A percentile compares a stretch with the other conserved stretches of the same genome.
Evolutionary conservation across 2,797 vertebrate genomes (phyloP).

Genomic region (Pitangus sulphuratus): DNA sequence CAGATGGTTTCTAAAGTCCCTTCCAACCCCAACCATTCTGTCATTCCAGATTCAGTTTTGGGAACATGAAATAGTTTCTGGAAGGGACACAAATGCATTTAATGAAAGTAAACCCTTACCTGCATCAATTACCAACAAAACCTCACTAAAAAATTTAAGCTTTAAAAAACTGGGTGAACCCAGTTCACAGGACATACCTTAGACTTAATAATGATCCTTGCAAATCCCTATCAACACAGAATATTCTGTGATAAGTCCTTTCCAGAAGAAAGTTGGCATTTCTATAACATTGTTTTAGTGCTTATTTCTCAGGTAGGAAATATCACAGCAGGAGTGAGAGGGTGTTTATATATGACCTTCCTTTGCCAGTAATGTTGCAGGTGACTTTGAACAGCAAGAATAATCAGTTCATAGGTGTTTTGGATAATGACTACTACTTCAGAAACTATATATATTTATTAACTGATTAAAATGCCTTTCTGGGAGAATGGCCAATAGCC

Average conservation of each 20-base stretch:
- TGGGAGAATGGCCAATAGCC: neutral
- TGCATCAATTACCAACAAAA: neutral
- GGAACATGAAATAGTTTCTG: neutral
- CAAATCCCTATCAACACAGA: neutral
- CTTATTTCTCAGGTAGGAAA: neutral
- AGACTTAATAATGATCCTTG: neutral
- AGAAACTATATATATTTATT: neutral
- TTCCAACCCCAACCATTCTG: neutral
- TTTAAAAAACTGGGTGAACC: neutral
- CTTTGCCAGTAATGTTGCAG: neutral
- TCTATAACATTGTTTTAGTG: neutral
- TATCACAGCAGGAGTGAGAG: neutral
- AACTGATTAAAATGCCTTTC: neutral
- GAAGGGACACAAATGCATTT: neutral
- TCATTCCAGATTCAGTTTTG: neutral
- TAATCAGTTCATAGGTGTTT: neutral
- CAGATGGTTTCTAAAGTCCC: too few relatives aligned
- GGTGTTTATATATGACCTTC: accelerated
- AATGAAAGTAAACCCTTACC: neutral
- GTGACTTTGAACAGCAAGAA: neutral
- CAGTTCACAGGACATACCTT: neutral
- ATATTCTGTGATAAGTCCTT: neutral
- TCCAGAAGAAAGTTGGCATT: neutral
- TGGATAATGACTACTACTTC: neutral
- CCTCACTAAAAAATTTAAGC: neutral